phyloP scores from a whole-genome alignment of 2,797 vertebrate species.

The Squalus acanthias region DNA sequence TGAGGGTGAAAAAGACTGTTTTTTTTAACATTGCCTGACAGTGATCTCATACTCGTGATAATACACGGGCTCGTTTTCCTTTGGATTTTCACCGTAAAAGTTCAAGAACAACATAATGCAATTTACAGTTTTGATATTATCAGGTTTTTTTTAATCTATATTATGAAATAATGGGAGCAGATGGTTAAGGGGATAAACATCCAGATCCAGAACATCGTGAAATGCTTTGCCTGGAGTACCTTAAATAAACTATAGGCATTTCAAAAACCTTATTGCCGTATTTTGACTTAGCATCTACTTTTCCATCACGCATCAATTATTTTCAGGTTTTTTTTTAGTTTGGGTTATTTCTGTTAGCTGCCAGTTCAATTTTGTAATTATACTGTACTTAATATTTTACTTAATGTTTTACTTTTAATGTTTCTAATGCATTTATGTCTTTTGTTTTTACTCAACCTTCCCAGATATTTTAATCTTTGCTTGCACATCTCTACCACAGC shows the following conservation, averaged over 20 bases:
- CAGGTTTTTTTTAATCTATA: background rate
- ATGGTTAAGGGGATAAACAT: background rate
- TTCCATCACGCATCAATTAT: background rate
- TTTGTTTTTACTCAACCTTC: background rate
- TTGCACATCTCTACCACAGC: background rate
- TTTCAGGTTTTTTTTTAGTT: background rate
- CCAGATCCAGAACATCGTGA: background rate
- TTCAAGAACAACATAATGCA: background rate
- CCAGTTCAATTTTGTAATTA: background rate
- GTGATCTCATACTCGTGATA: background rate
- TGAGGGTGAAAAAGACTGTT: background rate
- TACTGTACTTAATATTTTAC: background rate
- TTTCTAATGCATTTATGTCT: background rate
- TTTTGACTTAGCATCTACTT: background rate
- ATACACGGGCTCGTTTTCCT: background rate
- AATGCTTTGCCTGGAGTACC: background rate
- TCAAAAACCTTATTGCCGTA: background rate
- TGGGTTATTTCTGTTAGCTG: background rate
- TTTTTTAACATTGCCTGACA: background rate
- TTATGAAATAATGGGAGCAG: background rate
- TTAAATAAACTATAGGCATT: background rate
- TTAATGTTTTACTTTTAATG: background rate
- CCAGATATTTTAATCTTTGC: background rate
- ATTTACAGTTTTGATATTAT: background rate
- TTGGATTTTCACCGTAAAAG: background rate